Base-by-base conservation (phyloP, 2,797 vertebrate species). In the Protonibea diacanthus region DNA sequence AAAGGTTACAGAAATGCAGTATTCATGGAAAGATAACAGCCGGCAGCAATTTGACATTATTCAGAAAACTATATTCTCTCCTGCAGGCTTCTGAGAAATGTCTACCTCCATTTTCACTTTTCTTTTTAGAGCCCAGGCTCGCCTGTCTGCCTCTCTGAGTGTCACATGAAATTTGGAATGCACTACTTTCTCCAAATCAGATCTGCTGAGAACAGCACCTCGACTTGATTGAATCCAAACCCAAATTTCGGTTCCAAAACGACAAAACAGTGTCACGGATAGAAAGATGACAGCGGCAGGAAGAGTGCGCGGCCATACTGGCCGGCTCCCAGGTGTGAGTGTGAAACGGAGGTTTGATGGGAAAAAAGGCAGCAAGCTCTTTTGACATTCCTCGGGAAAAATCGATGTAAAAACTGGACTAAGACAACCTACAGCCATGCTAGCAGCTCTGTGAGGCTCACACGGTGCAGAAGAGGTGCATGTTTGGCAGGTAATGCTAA, bases 121-220 rank as follows among this genome's bases (percentile, higher is more conserved):
- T 38, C 33, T 38, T 63, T 49, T 48, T 6, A 23, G 17, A 73
- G 71, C 60, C 59, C 1, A 1, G 38, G 52, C n/a, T 73, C 6
- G 48, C 48, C 69, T 11, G 56, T 45, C 63, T 25, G 49, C 70
- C 59, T 62, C 47, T 75, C 59, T 27, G 49, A 7, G 48, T 83
- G 76, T 85, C 83, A 51, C 79, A 79, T 27, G 72, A 60, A 77
- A 83, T 85, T 86, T 86, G 59, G 67, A 84, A 69, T 58, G 72
- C 57, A 25, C 76, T 63, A 42, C 81, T 69, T 85, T 75, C 73
- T 80, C 67, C 60, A 79, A 86, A 91, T 88, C 78, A 67, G 82
- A 88, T 90, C 81, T 84, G 87, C 89, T 86, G 89, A 85, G 82
- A 84, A 3, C 86, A 84, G 88, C 79, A 80, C 21, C 82, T 83